Conservation (phyloP, 2,888 invertebrate genomes). For the Erpobdella octoculata region DNA sequence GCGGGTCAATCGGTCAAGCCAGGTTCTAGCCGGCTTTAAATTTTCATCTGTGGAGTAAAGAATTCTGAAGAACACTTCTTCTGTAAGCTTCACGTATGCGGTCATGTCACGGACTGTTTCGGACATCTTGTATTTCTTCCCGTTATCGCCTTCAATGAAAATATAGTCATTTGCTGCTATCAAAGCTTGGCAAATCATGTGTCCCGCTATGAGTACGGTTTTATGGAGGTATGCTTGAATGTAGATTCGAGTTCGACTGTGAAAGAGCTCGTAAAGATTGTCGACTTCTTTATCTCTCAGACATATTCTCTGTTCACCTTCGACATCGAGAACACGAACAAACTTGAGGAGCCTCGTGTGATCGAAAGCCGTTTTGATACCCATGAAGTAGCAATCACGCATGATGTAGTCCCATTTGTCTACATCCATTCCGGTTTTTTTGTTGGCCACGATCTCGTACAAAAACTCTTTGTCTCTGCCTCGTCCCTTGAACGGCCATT, state of each 20-base stretch:
- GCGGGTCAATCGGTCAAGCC: background rate
- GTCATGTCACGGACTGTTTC: slow-evolving; percentile 42
- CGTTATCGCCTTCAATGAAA: slow-evolving; percentile 3
- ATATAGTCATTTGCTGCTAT: slow-evolving; percentile 20
- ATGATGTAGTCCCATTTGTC: slow-evolving; percentile 65
- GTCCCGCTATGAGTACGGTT: slow-evolving; percentile 52
- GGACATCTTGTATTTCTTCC: slow-evolving; percentile 37
- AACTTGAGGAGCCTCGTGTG: slow-evolving; percentile 53
- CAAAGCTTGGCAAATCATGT: slow-evolving; percentile 45
- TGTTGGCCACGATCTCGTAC: slow-evolving; percentile 61
- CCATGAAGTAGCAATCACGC: slow-evolving; percentile 57
- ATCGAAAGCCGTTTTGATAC: slow-evolving; percentile 54
- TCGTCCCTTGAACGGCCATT: slow-evolving; percentile 40
- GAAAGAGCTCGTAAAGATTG: slow-evolving; percentile 45
- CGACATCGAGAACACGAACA: slow-evolving; percentile 38
- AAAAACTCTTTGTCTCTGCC: slow-evolving; percentile 53
- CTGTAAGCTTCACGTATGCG: slow-evolving; percentile 37
- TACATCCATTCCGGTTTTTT: slow-evolving; percentile 59
- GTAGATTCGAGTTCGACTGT: slow-evolving; percentile 42
- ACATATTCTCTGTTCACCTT: slow-evolving; percentile 33
- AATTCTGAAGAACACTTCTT: background rate
- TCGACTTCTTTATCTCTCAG: slow-evolving; percentile 40
- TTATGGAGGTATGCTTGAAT: slow-evolving; percentile 55
- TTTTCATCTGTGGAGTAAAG: background rate
- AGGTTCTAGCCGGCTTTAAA: background rate